phyloP scores from a whole-genome alignment of 2,888 invertebrate genomes.

The Conchocele bisecta region DNA sequence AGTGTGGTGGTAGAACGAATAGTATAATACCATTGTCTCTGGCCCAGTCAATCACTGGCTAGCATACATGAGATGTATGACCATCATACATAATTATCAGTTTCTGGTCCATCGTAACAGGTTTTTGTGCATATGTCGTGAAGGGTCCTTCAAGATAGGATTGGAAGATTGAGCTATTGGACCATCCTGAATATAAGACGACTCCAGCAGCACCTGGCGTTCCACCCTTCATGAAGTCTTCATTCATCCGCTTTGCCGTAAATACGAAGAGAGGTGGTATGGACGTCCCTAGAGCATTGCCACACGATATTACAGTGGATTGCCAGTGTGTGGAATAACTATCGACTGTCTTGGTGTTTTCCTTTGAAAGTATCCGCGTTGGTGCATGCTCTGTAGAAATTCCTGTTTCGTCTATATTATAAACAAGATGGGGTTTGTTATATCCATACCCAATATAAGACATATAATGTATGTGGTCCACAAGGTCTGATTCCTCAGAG shows the following conservation, averaged over 20 bases:
- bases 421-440: constrained; percentile 21
- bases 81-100: constrained; percentile 18
- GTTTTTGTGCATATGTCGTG: constrained; percentile 1
- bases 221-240: constrained; percentile 8
- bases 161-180: constrained; percentile 1
- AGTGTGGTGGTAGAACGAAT: constrained; percentile 14
- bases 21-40: constrained; percentile 20
- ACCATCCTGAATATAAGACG: constrained; percentile 12
- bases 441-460: background rate
- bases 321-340: too few relatives aligned
- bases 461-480: background rate
- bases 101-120: background rate
- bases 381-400: constrained; percentile 15
- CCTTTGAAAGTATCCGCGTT: background rate
- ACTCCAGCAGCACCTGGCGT: background rate
- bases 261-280: constrained; percentile 17
- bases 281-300: background rate
- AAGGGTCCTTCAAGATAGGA: constrained; percentile 3
- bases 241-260: constrained; percentile 9
- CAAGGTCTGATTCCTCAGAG: background rate
- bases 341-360: background rate
- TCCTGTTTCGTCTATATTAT: constrained; percentile 15
- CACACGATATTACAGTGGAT: constrained; percentile 9
- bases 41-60: constrained; percentile 22
- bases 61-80: constrained; percentile 12